Evolutionary conservation across 2,888 invertebrate species (phyloP), one percentile per base, ranked within the genome.

Genomic region (Dryadula phaetusa): DNA sequence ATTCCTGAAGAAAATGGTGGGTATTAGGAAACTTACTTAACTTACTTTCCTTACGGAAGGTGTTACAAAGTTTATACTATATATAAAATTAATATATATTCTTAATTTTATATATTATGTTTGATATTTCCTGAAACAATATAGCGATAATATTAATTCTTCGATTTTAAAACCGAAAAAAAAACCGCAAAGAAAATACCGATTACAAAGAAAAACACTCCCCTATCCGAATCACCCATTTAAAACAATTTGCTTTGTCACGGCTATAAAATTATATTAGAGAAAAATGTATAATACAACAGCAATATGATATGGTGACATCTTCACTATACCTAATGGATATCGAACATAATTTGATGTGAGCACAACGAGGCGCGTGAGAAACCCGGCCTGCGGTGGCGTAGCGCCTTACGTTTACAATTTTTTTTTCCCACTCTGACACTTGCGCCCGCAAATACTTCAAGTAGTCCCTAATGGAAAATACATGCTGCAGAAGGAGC

Each of bases 401-500:
- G 66, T 71, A 68, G 64, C 72, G 68, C n/a, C n/a, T n/a, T n/a
- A 70, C 69, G 64, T 53, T 66, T 60, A 72, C 75, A 68, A 76
- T 85, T 87, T 87, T 90, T 88, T 84, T 84, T 83, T 84, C 88
- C 88, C 87, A 88, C 84, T 84, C 82, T 80, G 82, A 81, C 88
- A 87, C 88, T 88, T 81, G 86, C 84, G 78, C 91, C 49, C 88
- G 86, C 92, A 91, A 91, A 90, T 87, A 90, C 89, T 90, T 81
- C 81, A 88, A 79, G 81, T 82, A 88, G 86, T 84, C 84, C 85
- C 88, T 92, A 92, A 92, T 92, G 92, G 92, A 92, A 92, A 91
- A 92, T 86, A 92, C 91, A 89, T 92, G 92, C 92, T 92, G 77
- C 86, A 78, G 79, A 82, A 82, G 82, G 81, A 82, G 72, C 79